Base-by-base conservation (phyloP, 2,113 vertebrate species). In the Oncorhynchus keta region DNA sequence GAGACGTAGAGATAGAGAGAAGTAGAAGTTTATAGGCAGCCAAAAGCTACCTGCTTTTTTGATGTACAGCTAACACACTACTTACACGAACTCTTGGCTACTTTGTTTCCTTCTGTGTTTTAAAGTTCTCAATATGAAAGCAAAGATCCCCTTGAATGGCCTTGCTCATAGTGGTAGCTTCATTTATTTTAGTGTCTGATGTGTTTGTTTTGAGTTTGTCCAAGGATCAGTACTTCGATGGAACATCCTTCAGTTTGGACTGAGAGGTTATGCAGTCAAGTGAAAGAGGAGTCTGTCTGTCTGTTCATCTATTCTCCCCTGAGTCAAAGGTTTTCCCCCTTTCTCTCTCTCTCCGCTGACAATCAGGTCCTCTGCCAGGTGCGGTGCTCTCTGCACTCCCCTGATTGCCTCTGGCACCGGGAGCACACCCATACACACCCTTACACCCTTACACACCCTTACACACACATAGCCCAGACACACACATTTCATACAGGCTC, bases 381-480 rank as follows among this genome's bases (percentile, higher is more conserved):
- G 39, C 9, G 9, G 39, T 2, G 39, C 39, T 70, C 68, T 49
- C 20, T 48, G n/a, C 45, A 49, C 68, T 39, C 70, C n/a, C 14
- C 5, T 59, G 26, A 59, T 72, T 67, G 24, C 61, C 75, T 30
- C 30, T 81, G 68, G 79, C 79, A 75, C 35, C 49, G 61, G 65
- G 14, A 67, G 61, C 55, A 20, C 61, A 48, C 57, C 6, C 73
- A 67, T 49, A 73, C 49, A 51, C 49, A 55, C 49, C 12, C 49
- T 14, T 39, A 51, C 49, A 51, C 49, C 5, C 35, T 39, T 45
- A 45, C 39, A 45, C 9, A 45, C 39, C 8, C 39, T 11, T 11
- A 45, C 39, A 45, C 51, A 18, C 51, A 18, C 14, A 55, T 14
- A 55, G 4, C 51, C 16, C 51, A 55, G 4, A 55, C 3, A 55